A percentile compares a stretch with the other conserved stretches of the same genome.
phyloP scores from a whole-genome alignment of 2,113 vertebrate species.

The Corythoichthys intestinalis region DNA sequence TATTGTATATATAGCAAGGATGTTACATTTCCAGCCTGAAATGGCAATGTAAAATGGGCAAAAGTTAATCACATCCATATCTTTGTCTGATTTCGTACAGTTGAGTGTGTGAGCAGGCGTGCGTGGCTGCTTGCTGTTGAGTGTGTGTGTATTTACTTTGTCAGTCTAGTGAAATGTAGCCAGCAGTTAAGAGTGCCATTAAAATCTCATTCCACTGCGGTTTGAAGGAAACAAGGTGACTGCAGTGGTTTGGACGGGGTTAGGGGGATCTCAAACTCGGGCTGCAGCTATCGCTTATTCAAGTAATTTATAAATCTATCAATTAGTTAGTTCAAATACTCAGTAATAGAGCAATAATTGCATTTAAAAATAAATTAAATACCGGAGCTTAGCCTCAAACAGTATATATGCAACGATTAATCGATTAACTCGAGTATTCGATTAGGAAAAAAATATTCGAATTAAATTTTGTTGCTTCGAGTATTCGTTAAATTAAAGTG shows the following conservation, averaged over 20 bases:
- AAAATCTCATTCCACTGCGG: not conserved
- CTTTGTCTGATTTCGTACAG: slow-evolving; percentile 4
- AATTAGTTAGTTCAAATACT: too few species aligned
- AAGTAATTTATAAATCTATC: too few species aligned
- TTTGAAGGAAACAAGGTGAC: not conserved
- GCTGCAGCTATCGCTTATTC: too few species aligned
- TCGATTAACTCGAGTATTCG: too few species aligned
- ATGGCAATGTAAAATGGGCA: not conserved
- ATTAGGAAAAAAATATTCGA: too few species aligned
- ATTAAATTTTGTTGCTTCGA: too few species aligned
- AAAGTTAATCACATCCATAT: slow-evolving; percentile 60
- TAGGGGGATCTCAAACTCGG: too few species aligned
- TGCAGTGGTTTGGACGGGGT: not conserved
- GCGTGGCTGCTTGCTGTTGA: slow-evolving; percentile 4
- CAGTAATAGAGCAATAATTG: too few species aligned
- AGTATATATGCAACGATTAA: too few species aligned
- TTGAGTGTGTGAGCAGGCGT: slow-evolving; percentile 18
- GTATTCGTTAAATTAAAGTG: too few species aligned
- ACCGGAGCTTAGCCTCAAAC: too few species aligned
- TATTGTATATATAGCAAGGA: not conserved
- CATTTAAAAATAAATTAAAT: too few species aligned
- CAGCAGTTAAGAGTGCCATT: slow-evolving; percentile 39
- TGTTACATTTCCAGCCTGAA: not conserved
- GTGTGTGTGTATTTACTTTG: slow-evolving; percentile 36
- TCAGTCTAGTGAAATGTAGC: slow-evolving; percentile 57